Percentiles rank a stretch among this genome's conserved stretches.
Evolutionary conservation across 2,797 vertebrate genomes (phyloP).

Genomic region (Gadopsis marmoratus): DNA sequence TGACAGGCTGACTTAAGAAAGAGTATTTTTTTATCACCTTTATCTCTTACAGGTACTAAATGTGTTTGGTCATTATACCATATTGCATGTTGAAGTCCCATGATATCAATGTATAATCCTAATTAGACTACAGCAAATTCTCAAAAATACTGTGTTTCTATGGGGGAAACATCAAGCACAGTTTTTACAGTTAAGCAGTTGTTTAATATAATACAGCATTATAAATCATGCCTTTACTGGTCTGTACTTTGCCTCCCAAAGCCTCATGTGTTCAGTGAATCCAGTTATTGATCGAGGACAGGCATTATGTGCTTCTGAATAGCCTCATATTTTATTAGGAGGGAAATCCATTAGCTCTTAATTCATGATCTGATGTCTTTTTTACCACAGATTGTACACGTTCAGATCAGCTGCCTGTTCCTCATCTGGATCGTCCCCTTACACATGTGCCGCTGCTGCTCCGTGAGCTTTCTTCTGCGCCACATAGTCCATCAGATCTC

Average conservation of each 20-base stretch:
- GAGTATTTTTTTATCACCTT: neutral
- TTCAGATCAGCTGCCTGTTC: constrained; percentile 27
- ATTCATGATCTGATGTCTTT: constrained; percentile 20
- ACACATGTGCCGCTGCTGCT: constrained; percentile 57
- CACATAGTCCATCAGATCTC: constrained; percentile 72
- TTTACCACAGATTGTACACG: constrained; percentile 34
- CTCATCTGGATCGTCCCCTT: constrained; percentile 55
- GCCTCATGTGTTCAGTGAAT: constrained; percentile 18
- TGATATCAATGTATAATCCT: no score
- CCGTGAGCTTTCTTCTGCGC: constrained; percentile 70
- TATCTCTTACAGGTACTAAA: neutral
- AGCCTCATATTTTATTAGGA: neutral
- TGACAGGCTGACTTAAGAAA: neutral
- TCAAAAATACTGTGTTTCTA: neutral
- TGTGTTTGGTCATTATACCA: neutral
- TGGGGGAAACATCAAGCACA: neutral
- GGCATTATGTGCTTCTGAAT: neutral
- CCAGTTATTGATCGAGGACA: neutral
- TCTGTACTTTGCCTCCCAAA: constrained; percentile 21
- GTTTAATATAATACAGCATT: constrained; percentile 19
- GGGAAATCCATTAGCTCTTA: constrained; percentile 13
- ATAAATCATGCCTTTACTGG: constrained; percentile 20
- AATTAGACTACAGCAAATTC: no score
- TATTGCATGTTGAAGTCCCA: neutral
- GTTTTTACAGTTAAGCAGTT: constrained; percentile 11